phyloP scores from a whole-genome alignment of 2,797 vertebrate species.

The Phalanger gymnotis region DNA sequence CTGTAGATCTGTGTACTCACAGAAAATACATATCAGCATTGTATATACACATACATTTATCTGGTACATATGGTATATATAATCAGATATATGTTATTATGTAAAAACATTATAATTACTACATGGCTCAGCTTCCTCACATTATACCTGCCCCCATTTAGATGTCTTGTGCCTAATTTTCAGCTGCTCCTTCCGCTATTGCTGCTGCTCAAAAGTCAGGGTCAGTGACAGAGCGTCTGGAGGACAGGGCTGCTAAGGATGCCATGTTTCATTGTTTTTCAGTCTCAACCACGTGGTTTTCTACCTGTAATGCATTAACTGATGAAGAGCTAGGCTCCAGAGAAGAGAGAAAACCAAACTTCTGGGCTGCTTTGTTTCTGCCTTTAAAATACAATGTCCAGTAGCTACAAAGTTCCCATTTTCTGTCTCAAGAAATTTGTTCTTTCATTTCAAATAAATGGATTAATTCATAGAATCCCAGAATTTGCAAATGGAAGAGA shows the following conservation, averaged over 20 bases:
- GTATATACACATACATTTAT: neutral
- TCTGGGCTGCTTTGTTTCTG: neutral
- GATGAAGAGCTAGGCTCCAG: slow-evolving; percentile 68
- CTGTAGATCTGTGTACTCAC: neutral
- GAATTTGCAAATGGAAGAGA: neutral
- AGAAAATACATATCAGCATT: neutral
- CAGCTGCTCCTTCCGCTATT: slow-evolving; percentile 64
- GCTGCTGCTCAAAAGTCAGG: slow-evolving; percentile 72
- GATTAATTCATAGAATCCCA: neutral
- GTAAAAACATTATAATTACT: neutral
- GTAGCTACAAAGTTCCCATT: neutral
- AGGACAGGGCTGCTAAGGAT: slow-evolving; percentile 77
- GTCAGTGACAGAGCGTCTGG: slow-evolving; percentile 80
- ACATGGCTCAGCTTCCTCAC: neutral
- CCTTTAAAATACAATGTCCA: neutral
- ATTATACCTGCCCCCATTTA: slow-evolving; percentile 55
- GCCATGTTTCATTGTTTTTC: slow-evolving; percentile 77
- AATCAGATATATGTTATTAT: neutral
- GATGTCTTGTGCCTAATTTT: slow-evolving; percentile 78
- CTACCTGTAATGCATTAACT: slow-evolving; percentile 67
- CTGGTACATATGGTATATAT: neutral
- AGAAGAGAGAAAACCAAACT: slow-evolving; percentile 31
- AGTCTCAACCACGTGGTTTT: slow-evolving; percentile 77
- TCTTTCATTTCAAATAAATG: neutral
- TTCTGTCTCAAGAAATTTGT: neutral